These are phyloP conservation scores for Aphaenogaster floridana DNA, from an alignment of 1,140 invertebrate species.

Conservation along the genomic window DNA sequence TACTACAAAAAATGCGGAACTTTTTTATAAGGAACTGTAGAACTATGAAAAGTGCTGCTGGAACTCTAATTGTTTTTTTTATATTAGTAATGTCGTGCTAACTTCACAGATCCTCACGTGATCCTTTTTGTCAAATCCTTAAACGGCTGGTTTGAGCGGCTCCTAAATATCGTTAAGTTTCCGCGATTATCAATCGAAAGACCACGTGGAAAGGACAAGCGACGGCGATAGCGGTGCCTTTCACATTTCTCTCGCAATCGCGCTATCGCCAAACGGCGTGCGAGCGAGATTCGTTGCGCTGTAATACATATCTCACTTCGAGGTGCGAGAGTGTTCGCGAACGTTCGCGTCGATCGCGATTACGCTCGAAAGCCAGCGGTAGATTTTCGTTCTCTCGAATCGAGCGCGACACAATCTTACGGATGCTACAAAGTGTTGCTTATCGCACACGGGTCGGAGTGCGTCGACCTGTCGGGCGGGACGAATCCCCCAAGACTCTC, in stretches of 20 bases:
- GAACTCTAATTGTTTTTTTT: no score
- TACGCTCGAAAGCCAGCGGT: constrained; percentile 24
- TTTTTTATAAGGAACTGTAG: no score
- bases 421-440: constrained; percentile 54
- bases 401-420: constrained; percentile 36
- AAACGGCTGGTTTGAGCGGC: no score
- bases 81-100: no score
- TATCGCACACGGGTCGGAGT: constrained; percentile 45
- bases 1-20: no score
- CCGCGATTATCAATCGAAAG: background rate
- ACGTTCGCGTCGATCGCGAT: constrained; percentile 2
- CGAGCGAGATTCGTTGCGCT: background rate
- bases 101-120: no score
- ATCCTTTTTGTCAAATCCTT: no score
- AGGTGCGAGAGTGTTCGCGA: constrained; percentile 17
- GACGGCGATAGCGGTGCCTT: constrained; percentile 31
- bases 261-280: constrained; percentile 8
- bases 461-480: constrained; percentile 55
- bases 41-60: no score
- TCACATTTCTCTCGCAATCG: constrained; percentile 20
- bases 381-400: constrained; percentile 42
- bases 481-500: constrained; percentile 34
- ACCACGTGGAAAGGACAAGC: background rate
- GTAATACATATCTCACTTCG: constrained; percentile 40
- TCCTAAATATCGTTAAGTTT: background rate